phyloP scores from a whole-genome alignment of 1,140 invertebrate species.

The Paramacrobiotus metropolitanus region DNA sequence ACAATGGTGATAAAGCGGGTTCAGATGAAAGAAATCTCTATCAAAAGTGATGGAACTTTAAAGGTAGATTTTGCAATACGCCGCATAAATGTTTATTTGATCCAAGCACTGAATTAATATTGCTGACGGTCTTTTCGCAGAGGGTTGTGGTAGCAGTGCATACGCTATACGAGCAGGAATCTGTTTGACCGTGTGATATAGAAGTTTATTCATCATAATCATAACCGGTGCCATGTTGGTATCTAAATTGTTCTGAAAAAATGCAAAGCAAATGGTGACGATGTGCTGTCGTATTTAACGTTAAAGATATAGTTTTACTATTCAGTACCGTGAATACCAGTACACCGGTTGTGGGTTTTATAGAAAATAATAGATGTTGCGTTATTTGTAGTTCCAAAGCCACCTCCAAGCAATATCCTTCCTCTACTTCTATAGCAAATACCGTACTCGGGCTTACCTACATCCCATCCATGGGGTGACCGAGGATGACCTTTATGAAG shows the following conservation, averaged over 20 bases:
- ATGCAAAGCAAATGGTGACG: neutral
- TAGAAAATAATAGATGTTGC: neutral
- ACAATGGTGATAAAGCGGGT: neutral
- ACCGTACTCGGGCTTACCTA: neutral
- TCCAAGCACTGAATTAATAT: neutral
- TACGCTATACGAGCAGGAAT: neutral
- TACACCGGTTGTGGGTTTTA: neutral
- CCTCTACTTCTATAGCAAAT: neutral
- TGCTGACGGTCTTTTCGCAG: neutral
- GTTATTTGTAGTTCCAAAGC: neutral
- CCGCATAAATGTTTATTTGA: neutral
- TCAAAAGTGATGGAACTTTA: neutral
- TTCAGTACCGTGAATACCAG: neutral
- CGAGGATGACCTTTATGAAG: neutral
- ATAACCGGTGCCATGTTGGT: neutral
- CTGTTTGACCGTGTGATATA: neutral
- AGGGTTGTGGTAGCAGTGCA: neutral
- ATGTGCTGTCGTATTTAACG: neutral
- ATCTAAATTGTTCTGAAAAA: neutral
- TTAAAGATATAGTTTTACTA: neutral
- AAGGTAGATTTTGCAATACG: neutral
- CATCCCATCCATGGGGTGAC: neutral
- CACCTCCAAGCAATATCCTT: neutral
- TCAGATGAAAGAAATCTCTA: neutral
- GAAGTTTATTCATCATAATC: neutral